Evolutionary conservation across 2,797 vertebrate genomes (phyloP).

Genomic region (Sebastes minor): DNA sequence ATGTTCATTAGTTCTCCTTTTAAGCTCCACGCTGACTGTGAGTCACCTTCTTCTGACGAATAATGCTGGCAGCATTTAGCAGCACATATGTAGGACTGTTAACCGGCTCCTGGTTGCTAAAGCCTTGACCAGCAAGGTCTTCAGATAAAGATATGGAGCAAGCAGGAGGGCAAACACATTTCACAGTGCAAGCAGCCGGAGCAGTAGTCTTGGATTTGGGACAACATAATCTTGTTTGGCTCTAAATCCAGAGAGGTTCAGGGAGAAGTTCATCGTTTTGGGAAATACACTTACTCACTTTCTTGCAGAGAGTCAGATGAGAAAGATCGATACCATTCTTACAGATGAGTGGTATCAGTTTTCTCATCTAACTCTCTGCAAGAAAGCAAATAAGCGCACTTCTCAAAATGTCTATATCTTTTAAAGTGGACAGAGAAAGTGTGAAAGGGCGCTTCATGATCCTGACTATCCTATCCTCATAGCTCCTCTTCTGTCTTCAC

Average conservation of each 20-base stretch:
- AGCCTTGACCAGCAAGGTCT: conserved; percentile 72
- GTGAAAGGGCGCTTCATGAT: not conserved
- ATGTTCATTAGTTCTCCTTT: not conserved
- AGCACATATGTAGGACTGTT: conserved; percentile 21
- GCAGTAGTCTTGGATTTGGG: not conserved
- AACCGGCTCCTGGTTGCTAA: not conserved
- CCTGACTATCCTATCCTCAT: conserved; percentile 36
- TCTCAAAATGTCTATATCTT: not conserved
- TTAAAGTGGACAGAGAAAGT: not conserved
- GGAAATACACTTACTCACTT: not conserved
- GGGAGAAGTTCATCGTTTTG: not conserved
- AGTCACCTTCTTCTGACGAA: not conserved
- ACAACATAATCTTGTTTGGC: not conserved
- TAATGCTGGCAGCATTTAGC: conserved; percentile 38
- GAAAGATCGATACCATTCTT: not conserved
- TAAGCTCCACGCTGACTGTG: not conserved
- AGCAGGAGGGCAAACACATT: not conserved
- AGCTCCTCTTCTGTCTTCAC: conserved; percentile 76
- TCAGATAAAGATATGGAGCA: not conserved
- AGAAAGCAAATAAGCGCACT: not conserved
- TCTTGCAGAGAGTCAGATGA: not conserved
- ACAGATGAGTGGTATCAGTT: not conserved
- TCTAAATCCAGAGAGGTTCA: not conserved
- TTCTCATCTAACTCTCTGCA: not conserved
- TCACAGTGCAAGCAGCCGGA: conserved; percentile 11